Evolutionary conservation across 2,888 invertebrate species (phyloP).

Genomic region (Drosophila austrosaltans): DNA sequence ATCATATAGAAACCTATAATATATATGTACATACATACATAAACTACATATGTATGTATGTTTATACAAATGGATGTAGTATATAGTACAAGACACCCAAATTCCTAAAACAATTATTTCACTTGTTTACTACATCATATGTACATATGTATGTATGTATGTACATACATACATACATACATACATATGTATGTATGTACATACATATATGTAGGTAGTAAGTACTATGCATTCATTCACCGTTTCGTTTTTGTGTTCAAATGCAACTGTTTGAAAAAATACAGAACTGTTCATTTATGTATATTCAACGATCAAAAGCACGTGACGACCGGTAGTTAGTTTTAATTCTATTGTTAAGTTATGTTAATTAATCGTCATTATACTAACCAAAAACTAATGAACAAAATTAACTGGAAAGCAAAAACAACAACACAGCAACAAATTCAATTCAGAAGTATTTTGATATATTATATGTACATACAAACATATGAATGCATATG

Average conservation of each 20-base stretch:
- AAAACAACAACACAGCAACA: neutral
- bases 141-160: neutral
- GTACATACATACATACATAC: too few species aligned
- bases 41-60: too few species aligned
- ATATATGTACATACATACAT: too few species aligned
- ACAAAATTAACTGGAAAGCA: slow-evolving; percentile 2
- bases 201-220: neutral
- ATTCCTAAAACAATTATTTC: too few species aligned
- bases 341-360: slow-evolving; percentile 6
- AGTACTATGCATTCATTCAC: neutral
- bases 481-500: neutral
- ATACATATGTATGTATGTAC: neutral
- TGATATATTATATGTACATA: neutral
- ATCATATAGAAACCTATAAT: neutral
- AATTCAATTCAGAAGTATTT: neutral
- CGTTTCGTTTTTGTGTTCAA: neutral
- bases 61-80: too few species aligned
- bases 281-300: neutral
- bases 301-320: neutral
- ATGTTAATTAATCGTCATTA: neutral
- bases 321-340: neutral
- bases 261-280: neutral
- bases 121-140: neutral
- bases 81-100: too few species aligned
- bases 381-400: neutral